A percentile compares a stretch with the other conserved stretches of the same genome.
These are phyloP conservation scores for Psittacus erithacus DNA, from an alignment of 2,113 vertebrate species.

Conservation along the genomic window DNA sequence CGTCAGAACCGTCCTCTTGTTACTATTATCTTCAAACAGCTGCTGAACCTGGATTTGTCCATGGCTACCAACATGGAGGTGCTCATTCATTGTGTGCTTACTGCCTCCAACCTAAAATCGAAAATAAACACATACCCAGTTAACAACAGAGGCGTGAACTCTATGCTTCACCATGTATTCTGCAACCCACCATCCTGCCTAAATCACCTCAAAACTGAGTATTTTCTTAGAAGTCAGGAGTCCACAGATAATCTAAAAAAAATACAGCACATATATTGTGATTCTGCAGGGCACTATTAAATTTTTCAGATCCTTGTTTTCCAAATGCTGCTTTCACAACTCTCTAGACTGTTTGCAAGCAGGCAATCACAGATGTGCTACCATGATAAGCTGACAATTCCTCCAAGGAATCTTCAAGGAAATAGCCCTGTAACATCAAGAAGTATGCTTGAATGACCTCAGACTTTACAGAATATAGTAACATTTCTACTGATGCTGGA, in stretches of 20 bases:
- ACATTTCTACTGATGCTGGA: neutral
- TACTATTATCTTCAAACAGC: conserved; percentile 93
- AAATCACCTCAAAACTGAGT: neutral
- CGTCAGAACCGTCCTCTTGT: conserved; percentile 90
- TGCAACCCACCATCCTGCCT: neutral
- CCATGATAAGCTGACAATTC: neutral
- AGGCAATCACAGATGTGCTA: neutral
- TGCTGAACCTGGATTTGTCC: conserved; percentile 90
- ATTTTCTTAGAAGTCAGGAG: neutral
- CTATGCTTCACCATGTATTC: neutral
- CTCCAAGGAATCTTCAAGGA: neutral
- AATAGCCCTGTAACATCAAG: neutral
- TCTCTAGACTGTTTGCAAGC: conserved; percentile 33
- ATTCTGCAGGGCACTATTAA: neutral
- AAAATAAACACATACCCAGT: conserved; percentile 63
- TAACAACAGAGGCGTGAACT: conserved; percentile 19
- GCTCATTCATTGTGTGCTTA: conserved; percentile 90
- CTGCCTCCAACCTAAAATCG: conserved; percentile 81
- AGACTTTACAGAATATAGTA: conserved; percentile 3
- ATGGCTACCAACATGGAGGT: conserved; percentile 81
- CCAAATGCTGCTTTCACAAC: neutral
- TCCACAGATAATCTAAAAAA: neutral
- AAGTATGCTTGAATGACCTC: neutral
- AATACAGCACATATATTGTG: neutral
- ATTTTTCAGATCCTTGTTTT: neutral